These are phyloP conservation scores for Bothrops jararaca DNA, from an alignment of 2,113 vertebrate species.

Conservation along the genomic window DNA sequence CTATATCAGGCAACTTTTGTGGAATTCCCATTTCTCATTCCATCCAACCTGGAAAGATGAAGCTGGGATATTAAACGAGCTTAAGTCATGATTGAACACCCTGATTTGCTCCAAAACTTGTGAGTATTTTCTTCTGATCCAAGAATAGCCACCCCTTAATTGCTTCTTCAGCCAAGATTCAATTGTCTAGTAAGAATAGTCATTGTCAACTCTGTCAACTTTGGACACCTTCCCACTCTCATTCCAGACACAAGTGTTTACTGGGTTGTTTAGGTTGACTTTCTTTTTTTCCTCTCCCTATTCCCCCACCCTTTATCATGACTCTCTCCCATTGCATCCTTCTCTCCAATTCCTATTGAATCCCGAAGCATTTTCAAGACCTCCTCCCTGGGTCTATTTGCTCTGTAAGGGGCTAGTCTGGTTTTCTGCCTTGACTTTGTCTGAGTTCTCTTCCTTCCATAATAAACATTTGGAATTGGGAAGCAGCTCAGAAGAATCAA, in stretches of 20 bases:
- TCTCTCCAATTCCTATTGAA: neutral
- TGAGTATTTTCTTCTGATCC: neutral
- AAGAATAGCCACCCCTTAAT: neutral
- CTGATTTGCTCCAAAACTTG: neutral
- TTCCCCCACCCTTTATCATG: neutral
- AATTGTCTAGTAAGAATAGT: neutral
- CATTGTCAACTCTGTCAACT: neutral
- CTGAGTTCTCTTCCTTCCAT: neutral
- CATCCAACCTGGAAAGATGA: neutral
- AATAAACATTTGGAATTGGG: neutral
- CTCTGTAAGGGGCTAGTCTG: neutral
- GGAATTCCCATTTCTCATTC: neutral
- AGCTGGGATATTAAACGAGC: neutral
- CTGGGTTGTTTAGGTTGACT: neutral
- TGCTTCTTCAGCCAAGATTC: neutral
- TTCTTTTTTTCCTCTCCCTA: neutral
- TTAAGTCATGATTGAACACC: neutral
- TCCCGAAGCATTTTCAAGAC: neutral
- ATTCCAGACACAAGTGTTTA: neutral
- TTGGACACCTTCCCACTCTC: neutral
- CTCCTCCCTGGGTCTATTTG: neutral
- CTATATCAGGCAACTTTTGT: neutral
- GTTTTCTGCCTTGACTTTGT: neutral
- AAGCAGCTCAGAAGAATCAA: neutral
- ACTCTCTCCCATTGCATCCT: neutral